These are phyloP conservation scores for Drosophila insularis DNA, from an alignment of 1,140 invertebrate genomes.

Conservation along the genomic window DNA sequence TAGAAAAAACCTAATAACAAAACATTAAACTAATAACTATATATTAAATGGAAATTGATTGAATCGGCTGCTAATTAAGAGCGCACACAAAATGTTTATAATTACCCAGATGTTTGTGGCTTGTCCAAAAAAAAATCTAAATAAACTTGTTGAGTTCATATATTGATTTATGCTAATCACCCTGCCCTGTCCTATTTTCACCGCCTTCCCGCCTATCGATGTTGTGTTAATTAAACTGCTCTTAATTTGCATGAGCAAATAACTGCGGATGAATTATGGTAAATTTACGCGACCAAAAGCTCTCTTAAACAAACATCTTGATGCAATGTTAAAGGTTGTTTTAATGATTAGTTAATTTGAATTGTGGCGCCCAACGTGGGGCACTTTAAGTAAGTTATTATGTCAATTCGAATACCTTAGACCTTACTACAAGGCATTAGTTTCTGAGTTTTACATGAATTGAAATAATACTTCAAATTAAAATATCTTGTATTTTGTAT, in stretches of 20 bases:
- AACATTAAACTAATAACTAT: slow-evolving; percentile 22
- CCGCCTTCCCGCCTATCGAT: slow-evolving; percentile 2
- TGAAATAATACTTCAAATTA: no score
- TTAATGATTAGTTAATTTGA: background rate
- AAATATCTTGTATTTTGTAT: no score
- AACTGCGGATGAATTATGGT: slow-evolving; percentile 45
- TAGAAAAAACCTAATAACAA: slow-evolving; percentile 27
- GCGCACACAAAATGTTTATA: slow-evolving; percentile 53
- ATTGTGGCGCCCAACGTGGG: slow-evolving; percentile 9
- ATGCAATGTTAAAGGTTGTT: no score
- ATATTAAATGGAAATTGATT: slow-evolving; percentile 24
- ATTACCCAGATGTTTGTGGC: slow-evolving; percentile 31
- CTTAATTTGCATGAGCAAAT: slow-evolving; percentile 46
- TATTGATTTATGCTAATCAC: slow-evolving; percentile 71
- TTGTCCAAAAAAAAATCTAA: background rate
- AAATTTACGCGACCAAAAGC: background rate
- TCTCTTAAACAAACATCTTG: background rate
- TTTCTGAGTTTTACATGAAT: no score
- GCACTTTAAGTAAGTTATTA: background rate
- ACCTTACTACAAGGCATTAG: no score
- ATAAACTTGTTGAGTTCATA: slow-evolving; percentile 61
- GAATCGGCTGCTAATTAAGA: slow-evolving; percentile 45
- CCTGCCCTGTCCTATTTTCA: no score
- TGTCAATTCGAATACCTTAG: no score
- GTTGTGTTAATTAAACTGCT: slow-evolving; percentile 54